Evolutionary conservation across 2,113 vertebrate genomes (phyloP).

Genomic region (Cygnus atratus): DNA sequence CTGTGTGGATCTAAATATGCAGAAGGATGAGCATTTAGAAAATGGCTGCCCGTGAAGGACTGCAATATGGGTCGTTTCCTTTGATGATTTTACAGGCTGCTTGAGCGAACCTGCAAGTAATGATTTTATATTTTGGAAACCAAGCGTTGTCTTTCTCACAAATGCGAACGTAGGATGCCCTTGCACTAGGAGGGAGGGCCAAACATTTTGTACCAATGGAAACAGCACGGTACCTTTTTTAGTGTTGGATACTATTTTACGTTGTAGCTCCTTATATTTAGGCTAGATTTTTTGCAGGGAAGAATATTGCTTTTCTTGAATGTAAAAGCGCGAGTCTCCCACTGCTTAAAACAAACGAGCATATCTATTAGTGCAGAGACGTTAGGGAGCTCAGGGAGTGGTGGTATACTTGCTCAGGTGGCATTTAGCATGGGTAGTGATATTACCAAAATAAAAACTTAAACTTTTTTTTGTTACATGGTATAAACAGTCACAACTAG

Average conservation of each 20-base stretch:
- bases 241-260: neutral
- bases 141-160: neutral
- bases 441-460: neutral
- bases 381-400: neutral
- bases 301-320: neutral
- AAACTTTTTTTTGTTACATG: neutral
- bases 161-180: fast-evolving
- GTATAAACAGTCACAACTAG: neutral
- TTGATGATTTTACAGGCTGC: neutral
- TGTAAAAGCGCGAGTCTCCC: neutral
- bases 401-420: neutral
- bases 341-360: neutral
- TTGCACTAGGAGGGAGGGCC: neutral
- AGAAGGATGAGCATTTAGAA: neutral
- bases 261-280: neutral
- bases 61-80: neutral
- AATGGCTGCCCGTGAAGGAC: neutral
- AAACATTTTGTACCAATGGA: neutral
- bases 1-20: neutral
- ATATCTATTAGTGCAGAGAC: neutral
- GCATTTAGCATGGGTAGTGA: neutral
- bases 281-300: neutral
- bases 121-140: neutral
- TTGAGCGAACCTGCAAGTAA: neutral
- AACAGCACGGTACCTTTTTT: neutral